Evolutionary conservation across 2,888 invertebrate genomes (phyloP).

Genomic region (Pelosia muscerda): DNA sequence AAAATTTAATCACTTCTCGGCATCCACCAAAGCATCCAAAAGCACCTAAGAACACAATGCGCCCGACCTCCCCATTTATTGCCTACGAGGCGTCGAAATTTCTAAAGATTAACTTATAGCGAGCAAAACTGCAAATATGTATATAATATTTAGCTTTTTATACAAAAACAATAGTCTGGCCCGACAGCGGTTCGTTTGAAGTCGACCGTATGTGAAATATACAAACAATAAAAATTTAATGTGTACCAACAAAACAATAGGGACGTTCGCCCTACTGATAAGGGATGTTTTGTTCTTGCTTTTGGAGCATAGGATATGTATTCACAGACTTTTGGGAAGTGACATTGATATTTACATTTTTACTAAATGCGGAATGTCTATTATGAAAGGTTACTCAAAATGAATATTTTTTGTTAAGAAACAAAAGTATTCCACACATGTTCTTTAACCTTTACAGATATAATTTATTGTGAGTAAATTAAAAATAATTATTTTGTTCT

Average conservation of each 20-base stretch:
- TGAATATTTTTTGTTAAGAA: neutral
- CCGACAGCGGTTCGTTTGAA: conserved; percentile 58
- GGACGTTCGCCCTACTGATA: conserved; percentile 62
- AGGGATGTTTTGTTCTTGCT: conserved; percentile 46
- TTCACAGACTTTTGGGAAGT: conserved; percentile 36
- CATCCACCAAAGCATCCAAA: neutral
- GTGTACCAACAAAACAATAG: conserved; percentile 68
- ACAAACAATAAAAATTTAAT: conserved; percentile 54
- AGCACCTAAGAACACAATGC: conserved; percentile 11
- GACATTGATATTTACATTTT: conserved; percentile 22
- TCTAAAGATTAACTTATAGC: conserved; percentile 32
- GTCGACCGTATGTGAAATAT: conserved; percentile 69
- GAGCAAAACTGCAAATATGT: conserved; percentile 30
- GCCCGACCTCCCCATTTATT: conserved; percentile 13
- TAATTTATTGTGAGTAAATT: too few relatives aligned
- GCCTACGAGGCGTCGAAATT: conserved; percentile 22
- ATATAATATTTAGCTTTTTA: conserved; percentile 19
- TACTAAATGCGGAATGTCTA: neutral
- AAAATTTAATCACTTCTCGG: neutral
- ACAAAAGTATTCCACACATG: neutral
- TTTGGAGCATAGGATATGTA: conserved; percentile 23
- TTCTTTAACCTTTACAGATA: too few relatives aligned
- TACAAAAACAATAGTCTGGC: conserved; percentile 29
- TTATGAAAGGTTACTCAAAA: neutral
- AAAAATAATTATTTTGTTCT: too few relatives aligned